These are phyloP conservation scores for Cichladusa arquata DNA, from an alignment of 2,113 vertebrate species.

Conservation along the genomic window DNA sequence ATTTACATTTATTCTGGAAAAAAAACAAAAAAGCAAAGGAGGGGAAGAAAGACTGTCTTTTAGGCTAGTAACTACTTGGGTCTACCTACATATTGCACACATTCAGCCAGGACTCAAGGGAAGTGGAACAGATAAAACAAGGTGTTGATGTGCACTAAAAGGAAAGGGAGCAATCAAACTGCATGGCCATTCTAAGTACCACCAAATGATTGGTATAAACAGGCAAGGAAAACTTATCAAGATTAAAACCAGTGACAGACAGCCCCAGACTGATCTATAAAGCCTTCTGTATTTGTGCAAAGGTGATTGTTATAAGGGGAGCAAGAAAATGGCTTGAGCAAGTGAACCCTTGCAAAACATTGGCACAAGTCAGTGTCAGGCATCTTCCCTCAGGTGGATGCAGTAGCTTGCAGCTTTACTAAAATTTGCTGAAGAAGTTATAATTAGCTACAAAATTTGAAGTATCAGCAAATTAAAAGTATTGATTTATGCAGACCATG, in stretches of 20 bases:
- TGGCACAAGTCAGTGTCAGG: background rate
- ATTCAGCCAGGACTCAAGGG: background rate
- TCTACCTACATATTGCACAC: background rate
- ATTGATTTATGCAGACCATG: background rate
- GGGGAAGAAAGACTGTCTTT: background rate
- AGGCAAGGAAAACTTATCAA: background rate
- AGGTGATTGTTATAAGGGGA: background rate
- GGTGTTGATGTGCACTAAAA: background rate
- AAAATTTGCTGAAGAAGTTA: background rate
- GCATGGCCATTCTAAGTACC: background rate
- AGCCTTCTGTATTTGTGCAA: background rate
- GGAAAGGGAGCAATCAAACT: background rate
- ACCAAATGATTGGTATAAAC: background rate
- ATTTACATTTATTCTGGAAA: background rate
- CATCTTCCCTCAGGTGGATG: background rate
- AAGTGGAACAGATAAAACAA: background rate
- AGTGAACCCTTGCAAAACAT: background rate
- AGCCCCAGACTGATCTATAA: background rate
- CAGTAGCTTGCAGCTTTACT: background rate
- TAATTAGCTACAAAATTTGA: background rate
- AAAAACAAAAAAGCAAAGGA: background rate
- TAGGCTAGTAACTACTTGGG: background rate
- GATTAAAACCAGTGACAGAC: conserved; percentile 16
- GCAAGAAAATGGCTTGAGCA: background rate
- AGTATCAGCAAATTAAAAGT: background rate